These are phyloP conservation scores for Gadus chalcogrammus DNA, from an alignment of 2,113 vertebrate species.

Conservation along the genomic window DNA sequence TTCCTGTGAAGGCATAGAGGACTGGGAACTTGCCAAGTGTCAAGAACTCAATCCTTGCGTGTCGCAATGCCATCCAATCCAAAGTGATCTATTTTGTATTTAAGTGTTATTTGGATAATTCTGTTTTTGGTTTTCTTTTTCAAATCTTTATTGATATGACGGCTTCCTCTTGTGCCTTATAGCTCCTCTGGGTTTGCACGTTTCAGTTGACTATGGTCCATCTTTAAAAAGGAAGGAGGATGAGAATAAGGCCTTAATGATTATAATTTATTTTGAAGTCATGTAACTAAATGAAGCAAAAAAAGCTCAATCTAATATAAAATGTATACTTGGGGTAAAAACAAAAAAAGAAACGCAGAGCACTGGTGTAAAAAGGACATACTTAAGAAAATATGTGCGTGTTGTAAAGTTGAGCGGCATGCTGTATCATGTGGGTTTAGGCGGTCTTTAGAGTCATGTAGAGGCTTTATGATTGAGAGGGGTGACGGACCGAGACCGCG, in stretches of 20 bases:
- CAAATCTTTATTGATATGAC: constrained; percentile 34
- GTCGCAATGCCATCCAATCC: constrained; percentile 51
- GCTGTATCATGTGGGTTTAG: background rate
- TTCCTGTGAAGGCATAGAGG: constrained; percentile 58
- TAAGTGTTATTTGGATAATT: constrained; percentile 56
- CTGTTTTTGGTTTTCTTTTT: constrained; percentile 2
- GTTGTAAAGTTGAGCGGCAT: constrained; percentile 24
- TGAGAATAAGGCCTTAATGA: background rate
- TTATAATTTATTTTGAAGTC: constrained; percentile 26
- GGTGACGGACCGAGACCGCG: background rate
- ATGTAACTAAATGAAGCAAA: constrained; percentile 18
- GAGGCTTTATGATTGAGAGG: background rate
- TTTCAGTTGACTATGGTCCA: constrained; percentile 14
- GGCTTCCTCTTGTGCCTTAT: constrained; percentile 63
- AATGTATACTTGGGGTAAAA: constrained; percentile 22
- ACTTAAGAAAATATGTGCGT: constrained; percentile 8
- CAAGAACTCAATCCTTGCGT: constrained; percentile 51
- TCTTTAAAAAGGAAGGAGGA: constrained; percentile 3
- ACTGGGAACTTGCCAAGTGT: constrained; percentile 54
- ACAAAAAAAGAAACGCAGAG: constrained; percentile 32
- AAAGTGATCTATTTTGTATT: constrained; percentile 59
- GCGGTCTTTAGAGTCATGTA: background rate
- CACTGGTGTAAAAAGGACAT: constrained; percentile 44
- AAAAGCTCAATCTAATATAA: constrained; percentile 32
- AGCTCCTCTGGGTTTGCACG: constrained; percentile 27